Percentiles rank a stretch among this genome's conserved stretches.
These are phyloP conservation scores for Eretmochelys imbricata DNA, from an alignment of 2,113 vertebrate species.

Conservation along the genomic window DNA sequence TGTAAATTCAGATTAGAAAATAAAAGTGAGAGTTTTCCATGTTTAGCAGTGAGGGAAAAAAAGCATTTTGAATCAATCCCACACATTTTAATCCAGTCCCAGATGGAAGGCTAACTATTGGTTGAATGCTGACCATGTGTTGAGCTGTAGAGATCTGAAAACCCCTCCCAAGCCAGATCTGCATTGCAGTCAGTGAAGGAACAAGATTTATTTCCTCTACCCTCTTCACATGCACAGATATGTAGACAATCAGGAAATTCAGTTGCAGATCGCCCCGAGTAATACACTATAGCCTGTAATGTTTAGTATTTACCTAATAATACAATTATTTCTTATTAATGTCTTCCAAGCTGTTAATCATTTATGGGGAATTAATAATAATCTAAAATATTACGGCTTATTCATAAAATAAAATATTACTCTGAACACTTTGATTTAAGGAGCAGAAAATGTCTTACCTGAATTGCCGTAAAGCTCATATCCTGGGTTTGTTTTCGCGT, in stretches of 20 bases:
- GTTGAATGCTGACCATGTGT: conserved; percentile 43
- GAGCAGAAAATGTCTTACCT: conserved; percentile 15
- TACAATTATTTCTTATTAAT: not conserved
- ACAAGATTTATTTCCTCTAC: conserved; percentile 56
- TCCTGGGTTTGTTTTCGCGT: conserved; percentile 6
- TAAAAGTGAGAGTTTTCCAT: not conserved
- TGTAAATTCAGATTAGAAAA: conserved; percentile 28
- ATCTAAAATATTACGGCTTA: not conserved
- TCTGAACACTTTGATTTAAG: not conserved
- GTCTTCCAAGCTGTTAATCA: conserved; percentile 16
- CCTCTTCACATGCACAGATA: not conserved
- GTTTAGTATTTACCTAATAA: not conserved
- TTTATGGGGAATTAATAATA: not conserved
- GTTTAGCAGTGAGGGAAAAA: conserved; percentile 21
- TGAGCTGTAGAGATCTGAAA: conserved; percentile 23
- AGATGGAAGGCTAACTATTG: conserved; percentile 53
- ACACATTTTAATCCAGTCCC: conserved; percentile 13
- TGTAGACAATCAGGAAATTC: conserved; percentile 26
- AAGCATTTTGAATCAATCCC: not conserved
- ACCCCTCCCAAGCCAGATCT: conserved; percentile 71
- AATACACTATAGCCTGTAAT: conserved; percentile 16
- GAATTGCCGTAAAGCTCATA: not conserved
- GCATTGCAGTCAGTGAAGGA: conserved; percentile 73
- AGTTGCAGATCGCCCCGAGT: not conserved
- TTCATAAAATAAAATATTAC: not conserved